Evolutionary conservation across 1,140 invertebrate species (phyloP), one percentile per base, ranked within the genome.

Genomic region (Elysia chlorotica): DNA sequence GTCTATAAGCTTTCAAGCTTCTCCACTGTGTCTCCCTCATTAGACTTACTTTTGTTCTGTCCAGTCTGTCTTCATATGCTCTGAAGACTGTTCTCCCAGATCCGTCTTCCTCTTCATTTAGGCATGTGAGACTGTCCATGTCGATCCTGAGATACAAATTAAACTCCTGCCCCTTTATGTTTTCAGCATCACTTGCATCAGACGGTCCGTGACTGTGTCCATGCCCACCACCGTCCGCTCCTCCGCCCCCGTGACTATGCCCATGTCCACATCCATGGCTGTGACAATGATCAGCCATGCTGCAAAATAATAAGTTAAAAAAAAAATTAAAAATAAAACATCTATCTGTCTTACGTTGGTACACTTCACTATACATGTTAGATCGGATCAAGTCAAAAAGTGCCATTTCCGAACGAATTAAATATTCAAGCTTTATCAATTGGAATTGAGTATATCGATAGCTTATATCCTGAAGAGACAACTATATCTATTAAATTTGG

Each of bases 121-220:
- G 31, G 63, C 69, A 71, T 2, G 69, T 71, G 5, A 71, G 38
- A 48, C 59, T 48, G n/a, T 71, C 69, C 69, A 62, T 71, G 25
- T 63, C 37, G 33, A 71, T 71, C 33, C 33, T 71, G 2, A 71
- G 59, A 71, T 71, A 71, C n/a, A 71, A 35, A 38, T 71, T 71
- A 25, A 71, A 71, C 23, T 71, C 69, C 21, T 38, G 36, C n/a
- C 57, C 69, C 33, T 33, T 71, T 38, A 63, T 31, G 38, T 57
- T 48, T 63, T 71, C 69, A 2, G 57, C 69, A 14, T 63, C 56
- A 35, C 54, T 30, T 33, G 69, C 69, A 63, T 71, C 69, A n/a
- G 57, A 63, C 2, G 67, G 53, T 14, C 59, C 69, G 53, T 71
- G 69, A 48, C 59, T 63, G 33, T 71, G 69, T 2, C 59, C 59